These are phyloP conservation scores for Parasteatoda lunata DNA, from an alignment of 2,888 invertebrate species.

Conservation along the genomic window DNA sequence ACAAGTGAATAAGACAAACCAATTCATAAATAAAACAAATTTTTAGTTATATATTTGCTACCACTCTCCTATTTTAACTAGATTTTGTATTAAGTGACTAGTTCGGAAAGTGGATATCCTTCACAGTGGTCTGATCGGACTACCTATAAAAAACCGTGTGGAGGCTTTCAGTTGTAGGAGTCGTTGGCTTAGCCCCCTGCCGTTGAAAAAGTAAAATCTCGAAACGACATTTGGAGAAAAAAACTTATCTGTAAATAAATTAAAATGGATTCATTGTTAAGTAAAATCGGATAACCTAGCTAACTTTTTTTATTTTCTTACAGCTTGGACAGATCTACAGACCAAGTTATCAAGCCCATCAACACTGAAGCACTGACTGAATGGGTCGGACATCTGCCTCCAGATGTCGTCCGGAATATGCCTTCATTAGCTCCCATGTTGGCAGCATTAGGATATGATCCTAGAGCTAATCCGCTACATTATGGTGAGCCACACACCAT, in stretches of 20 bases:
- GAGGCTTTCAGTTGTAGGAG: too few species aligned
- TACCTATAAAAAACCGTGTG: too few species aligned
- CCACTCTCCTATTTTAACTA: too few species aligned
- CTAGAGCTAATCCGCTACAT: constrained; percentile 94
- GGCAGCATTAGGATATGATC: constrained; percentile 91
- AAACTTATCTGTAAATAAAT: not conserved
- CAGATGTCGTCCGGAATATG: constrained; percentile 94
- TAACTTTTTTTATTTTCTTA: constrained; percentile 70
- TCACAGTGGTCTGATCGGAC: too few species aligned
- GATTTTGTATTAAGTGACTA: too few species aligned
- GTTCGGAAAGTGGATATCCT: too few species aligned
- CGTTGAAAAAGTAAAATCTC: not conserved
- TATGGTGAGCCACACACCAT: constrained; percentile 89
- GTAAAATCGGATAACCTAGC: too few species aligned
- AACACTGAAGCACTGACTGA: constrained; percentile 90
- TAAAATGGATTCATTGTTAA: constrained; percentile 46
- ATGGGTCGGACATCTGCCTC: constrained; percentile 77
- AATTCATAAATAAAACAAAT: too few species aligned
- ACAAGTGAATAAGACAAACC: too few species aligned
- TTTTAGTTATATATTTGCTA: too few species aligned
- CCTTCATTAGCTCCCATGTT: constrained; percentile 96
- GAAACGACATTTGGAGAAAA: not conserved
- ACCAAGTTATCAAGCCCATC: constrained; percentile 98
- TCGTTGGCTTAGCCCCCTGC: too few species aligned
- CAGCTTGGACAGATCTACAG: constrained; percentile 97